Conservation (phyloP, 2,113 vertebrate genomes). For the Cryptoleucopteryx plumbea region DNA sequence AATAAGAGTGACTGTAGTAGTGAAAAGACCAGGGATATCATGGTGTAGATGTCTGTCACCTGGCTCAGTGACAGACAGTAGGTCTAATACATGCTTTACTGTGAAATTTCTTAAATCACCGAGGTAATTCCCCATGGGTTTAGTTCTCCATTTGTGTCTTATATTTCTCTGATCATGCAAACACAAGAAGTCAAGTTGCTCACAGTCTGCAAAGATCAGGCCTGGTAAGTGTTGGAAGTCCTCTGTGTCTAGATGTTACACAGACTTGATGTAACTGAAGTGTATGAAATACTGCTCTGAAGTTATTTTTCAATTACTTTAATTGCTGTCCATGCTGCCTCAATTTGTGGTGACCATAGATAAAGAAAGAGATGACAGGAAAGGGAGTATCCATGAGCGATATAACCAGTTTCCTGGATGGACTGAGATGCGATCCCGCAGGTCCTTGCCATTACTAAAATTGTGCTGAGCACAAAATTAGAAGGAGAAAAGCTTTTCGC, state of each 20-base stretch:
- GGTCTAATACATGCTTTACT: not conserved
- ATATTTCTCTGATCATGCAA: not conserved
- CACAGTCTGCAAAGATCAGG: fast-evolving
- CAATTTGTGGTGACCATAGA: not conserved
- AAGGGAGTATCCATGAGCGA: not conserved
- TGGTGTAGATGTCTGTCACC: not conserved
- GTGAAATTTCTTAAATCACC: not conserved
- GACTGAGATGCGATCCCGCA: fast-evolving
- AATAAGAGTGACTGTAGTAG: not conserved
- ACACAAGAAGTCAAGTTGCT: not conserved
- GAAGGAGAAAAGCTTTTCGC: not conserved
- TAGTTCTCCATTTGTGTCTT: not conserved
- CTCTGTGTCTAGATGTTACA: not conserved
- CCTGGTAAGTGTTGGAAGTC: not conserved
- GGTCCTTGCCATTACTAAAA: not conserved
- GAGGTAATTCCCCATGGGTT: not conserved
- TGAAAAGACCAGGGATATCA: not conserved
- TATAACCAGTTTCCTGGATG: not conserved
- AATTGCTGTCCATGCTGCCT: not conserved
- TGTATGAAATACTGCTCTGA: not conserved
- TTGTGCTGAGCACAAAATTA: not conserved
- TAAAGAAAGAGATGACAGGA: not conserved
- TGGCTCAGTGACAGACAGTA: not conserved
- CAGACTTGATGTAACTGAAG: not conserved
- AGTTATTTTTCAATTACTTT: not conserved